A percentile compares a stretch with the other conserved stretches of the same genome.
phyloP scores from a whole-genome alignment of 2,113 vertebrate genomes.

The Penelope pileata region DNA sequence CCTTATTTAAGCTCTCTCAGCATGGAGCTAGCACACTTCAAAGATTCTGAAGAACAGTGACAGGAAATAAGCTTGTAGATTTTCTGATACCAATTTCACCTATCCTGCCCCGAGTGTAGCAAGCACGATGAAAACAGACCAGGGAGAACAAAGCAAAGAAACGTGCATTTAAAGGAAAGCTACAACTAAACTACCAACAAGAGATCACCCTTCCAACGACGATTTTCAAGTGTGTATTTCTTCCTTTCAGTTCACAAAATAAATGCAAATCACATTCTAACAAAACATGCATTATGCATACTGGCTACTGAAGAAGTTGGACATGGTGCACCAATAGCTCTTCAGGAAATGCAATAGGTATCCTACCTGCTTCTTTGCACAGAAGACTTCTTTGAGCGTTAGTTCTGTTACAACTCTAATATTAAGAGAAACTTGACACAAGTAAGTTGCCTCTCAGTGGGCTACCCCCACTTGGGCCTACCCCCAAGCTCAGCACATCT shows the following conservation, averaged over 20 bases:
- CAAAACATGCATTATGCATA: neutral
- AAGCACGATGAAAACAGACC: neutral
- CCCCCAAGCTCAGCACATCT: too few species aligned
- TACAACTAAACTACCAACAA: neutral
- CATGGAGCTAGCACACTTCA: neutral
- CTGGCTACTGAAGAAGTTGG: neutral
- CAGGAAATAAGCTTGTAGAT: neutral
- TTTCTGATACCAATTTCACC: neutral
- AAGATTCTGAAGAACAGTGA: neutral
- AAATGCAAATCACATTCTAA: neutral
- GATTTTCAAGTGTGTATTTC: neutral
- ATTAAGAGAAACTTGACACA: neutral
- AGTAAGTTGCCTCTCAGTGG: neutral
- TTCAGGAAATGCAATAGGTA: neutral
- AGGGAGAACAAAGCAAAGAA: neutral
- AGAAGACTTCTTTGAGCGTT: neutral
- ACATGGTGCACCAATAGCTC: neutral
- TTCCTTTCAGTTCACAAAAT: neutral
- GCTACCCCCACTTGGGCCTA: neutral
- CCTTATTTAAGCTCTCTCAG: neutral
- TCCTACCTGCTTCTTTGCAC: neutral
- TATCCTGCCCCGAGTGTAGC: neutral
- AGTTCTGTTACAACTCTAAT: neutral
- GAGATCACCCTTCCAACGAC: neutral
- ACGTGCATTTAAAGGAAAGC: neutral